A percentile compares a stretch with the other conserved stretches of the same genome.
Conservation (phyloP, 2,888 invertebrate species). For the Bimastos eiseni region DNA sequence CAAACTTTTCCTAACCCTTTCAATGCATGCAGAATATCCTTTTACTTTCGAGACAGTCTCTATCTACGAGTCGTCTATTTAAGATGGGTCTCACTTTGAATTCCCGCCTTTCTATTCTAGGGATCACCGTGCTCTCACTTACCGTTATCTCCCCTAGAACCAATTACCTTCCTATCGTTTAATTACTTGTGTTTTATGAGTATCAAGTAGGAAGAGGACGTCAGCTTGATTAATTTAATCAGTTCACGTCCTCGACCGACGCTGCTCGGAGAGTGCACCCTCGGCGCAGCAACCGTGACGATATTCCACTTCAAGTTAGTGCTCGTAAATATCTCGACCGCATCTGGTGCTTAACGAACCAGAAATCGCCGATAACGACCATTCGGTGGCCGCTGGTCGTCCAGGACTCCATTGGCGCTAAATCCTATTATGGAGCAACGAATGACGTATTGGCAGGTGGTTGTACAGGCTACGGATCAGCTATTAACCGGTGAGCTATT, state of each 20-base stretch:
- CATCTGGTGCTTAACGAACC: neutral
- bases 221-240: neutral
- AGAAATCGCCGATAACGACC: neutral
- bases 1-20: neutral
- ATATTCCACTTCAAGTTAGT: neutral
- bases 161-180: neutral
- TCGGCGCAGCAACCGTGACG: neutral
- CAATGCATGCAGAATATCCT: neutral
- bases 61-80: neutral
- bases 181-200: neutral
- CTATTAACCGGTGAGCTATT: neutral
- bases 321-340: neutral
- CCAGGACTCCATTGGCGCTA: neutral
- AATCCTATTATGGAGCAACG: slow-evolving; percentile 21
- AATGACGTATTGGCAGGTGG: neutral
- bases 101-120: neutral
- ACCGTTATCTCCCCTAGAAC: neutral
- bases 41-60: neutral
- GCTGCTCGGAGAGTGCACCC: neutral
- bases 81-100: neutral
- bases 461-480: neutral
- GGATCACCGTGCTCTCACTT: neutral
- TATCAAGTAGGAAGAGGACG: neutral
- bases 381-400: neutral
- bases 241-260: neutral